Evolutionary conservation across 2,797 vertebrate species (phyloP).

Genomic region (Channa striata): DNA sequence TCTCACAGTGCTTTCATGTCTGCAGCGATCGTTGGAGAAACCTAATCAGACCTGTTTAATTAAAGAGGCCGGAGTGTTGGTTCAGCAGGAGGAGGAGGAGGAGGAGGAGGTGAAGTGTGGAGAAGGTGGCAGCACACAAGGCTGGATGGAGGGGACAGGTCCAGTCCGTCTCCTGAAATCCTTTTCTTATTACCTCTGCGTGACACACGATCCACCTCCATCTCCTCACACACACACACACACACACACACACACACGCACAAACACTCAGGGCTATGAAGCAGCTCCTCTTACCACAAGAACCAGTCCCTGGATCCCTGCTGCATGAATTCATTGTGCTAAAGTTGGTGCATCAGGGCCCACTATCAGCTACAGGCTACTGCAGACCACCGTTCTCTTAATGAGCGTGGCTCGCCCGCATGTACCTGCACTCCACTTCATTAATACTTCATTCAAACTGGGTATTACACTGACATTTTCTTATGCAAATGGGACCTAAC

Average conservation of each 20-base stretch:
- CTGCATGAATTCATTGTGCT: slow-evolving; percentile 16
- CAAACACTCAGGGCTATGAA: background rate
- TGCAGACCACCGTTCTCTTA: background rate
- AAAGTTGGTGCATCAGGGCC: background rate
- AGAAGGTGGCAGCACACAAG: slow-evolving; percentile 39
- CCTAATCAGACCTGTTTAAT: slow-evolving; percentile 69
- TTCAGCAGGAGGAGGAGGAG: slow-evolving; percentile 7
- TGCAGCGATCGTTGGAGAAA: slow-evolving; percentile 57
- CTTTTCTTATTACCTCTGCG: slow-evolving; percentile 79
- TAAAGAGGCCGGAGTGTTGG: slow-evolving; percentile 59
- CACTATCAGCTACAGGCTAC: slow-evolving; percentile 5
- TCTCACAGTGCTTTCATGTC: slow-evolving; percentile 34
- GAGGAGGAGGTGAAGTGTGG: slow-evolving; percentile 19
- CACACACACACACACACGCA: slow-evolving; percentile 7
- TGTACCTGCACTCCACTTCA: background rate
- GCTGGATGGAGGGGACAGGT: slow-evolving; percentile 40
- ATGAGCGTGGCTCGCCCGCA: background rate
- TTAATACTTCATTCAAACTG: slow-evolving; percentile 6
- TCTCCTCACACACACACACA: background rate
- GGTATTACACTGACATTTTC: slow-evolving; percentile 44
- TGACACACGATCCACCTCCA: slow-evolving; percentile 71
- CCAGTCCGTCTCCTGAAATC: slow-evolving; percentile 64
- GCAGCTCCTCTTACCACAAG: slow-evolving; percentile 51
- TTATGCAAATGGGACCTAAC: slow-evolving; percentile 32
- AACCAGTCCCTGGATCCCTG: slow-evolving; percentile 1